Evolutionary conservation across 2,888 invertebrate species (phyloP).

Genomic region (Agrotis clavis): DNA sequence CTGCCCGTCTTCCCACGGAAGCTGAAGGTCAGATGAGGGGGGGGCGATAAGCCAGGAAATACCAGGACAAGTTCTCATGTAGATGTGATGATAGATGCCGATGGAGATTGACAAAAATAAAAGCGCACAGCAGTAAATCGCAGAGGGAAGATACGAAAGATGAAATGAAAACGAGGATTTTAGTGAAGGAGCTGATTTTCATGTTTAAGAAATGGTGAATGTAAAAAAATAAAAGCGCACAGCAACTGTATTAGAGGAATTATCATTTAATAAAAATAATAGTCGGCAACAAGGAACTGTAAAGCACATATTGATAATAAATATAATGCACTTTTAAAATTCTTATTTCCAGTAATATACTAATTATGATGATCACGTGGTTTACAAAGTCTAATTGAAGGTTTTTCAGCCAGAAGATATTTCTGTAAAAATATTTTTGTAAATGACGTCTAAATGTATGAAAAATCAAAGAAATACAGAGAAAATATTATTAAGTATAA

Average conservation of each 20-base stretch:
- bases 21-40: slow-evolving; percentile 58
- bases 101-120: not conserved
- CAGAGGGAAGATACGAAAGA: not conserved
- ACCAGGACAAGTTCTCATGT: slow-evolving; percentile 18
- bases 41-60: slow-evolving; percentile 51
- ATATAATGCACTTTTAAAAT: not conserved
- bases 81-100: slow-evolving; percentile 20
- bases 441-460: slow-evolving; percentile 8
- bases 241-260: not conserved
- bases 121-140: slow-evolving; percentile 15
- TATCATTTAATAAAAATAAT: not conserved
- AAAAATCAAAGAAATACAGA: not conserved
- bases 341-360: not conserved
- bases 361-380: not conserved
- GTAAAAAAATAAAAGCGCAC: slow-evolving; percentile 3
- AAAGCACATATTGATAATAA: not conserved
- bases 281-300: not conserved
- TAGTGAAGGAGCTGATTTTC: not conserved
- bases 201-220: not conserved
- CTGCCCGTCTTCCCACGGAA: slow-evolving; percentile 59
- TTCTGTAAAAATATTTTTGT: not conserved
- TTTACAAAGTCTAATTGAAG: too few species aligned
- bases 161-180: too few species aligned
- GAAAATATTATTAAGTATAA: not conserved
- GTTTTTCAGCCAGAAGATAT: not conserved